Evolutionary conservation across 2,113 vertebrate species (phyloP).

Genomic region (Carassius carassius): DNA sequence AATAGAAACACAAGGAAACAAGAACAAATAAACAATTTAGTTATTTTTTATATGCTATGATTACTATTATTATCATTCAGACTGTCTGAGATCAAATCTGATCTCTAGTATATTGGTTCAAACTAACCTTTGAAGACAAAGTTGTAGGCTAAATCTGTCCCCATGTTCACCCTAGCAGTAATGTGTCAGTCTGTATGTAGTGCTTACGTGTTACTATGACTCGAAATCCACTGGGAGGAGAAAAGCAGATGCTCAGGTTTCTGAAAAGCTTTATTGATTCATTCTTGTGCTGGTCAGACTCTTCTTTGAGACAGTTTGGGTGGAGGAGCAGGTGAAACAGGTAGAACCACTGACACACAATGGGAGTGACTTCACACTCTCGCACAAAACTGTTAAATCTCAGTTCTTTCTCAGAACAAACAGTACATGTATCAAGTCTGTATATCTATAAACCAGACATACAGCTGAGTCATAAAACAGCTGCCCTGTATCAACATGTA

Average conservation of each 20-base stretch:
- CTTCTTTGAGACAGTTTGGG: background rate
- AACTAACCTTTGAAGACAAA: slow-evolving; percentile 80
- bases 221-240: slow-evolving; percentile 23
- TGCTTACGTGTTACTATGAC: background rate
- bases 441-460: background rate
- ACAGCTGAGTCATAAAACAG: background rate
- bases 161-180: slow-evolving; percentile 63
- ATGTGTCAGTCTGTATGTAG: slow-evolving; percentile 17
- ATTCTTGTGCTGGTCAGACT: slow-evolving; percentile 3
- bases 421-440: background rate
- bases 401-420: background rate
- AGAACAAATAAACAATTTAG: background rate
- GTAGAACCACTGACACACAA: slow-evolving; percentile 34
- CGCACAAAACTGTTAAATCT: background rate
- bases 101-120: background rate
- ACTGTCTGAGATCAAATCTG: background rate
- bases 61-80: background rate
- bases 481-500: too few relatives aligned
- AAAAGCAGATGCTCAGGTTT: slow-evolving; percentile 37
- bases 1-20: background rate
- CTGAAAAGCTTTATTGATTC: background rate
- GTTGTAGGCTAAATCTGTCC: slow-evolving; percentile 73
- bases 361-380: slow-evolving; percentile 36
- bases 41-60: background rate
- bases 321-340: slow-evolving; percentile 49